phyloP scores from a whole-genome alignment of 53 echinoderm and acorn worm species.

The Holothuria leucospilota region DNA sequence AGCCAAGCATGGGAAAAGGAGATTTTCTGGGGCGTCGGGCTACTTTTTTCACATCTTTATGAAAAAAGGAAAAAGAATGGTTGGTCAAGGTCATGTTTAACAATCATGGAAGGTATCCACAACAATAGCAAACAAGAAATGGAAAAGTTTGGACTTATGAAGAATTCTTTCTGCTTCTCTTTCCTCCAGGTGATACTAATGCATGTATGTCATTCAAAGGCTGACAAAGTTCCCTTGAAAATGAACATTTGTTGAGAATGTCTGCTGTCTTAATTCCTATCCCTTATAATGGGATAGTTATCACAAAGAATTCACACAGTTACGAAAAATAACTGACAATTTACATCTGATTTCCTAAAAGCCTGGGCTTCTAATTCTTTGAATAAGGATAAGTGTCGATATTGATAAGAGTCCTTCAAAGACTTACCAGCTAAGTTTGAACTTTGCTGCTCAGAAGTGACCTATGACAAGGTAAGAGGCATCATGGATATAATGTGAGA shows the following conservation, averaged over 20 bases:
- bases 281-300: too few relatives aligned
- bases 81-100: neutral
- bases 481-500: neutral
- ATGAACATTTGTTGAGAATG: too few relatives aligned
- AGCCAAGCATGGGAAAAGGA: constrained; percentile 78
- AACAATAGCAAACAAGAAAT: neutral
- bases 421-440: neutral
- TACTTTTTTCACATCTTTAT: constrained; percentile 86
- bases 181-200: too few relatives aligned
- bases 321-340: too few relatives aligned
- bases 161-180: neutral
- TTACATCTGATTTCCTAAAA: too few relatives aligned
- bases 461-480: neutral
- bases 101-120: neutral
- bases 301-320: too few relatives aligned
- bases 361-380: too few relatives aligned
- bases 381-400: too few relatives aligned
- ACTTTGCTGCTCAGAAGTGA: neutral
- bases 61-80: constrained; percentile 18
- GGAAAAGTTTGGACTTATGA: neutral
- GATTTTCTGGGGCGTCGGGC: constrained; percentile 88
- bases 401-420: neutral
- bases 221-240: too few relatives aligned
- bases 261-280: too few relatives aligned
- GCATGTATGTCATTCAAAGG: too few relatives aligned